A percentile compares a stretch with the other conserved stretches of the same genome.
phyloP scores from a whole-genome alignment of 2,113 vertebrate genomes.

The Solea senegalensis region DNA sequence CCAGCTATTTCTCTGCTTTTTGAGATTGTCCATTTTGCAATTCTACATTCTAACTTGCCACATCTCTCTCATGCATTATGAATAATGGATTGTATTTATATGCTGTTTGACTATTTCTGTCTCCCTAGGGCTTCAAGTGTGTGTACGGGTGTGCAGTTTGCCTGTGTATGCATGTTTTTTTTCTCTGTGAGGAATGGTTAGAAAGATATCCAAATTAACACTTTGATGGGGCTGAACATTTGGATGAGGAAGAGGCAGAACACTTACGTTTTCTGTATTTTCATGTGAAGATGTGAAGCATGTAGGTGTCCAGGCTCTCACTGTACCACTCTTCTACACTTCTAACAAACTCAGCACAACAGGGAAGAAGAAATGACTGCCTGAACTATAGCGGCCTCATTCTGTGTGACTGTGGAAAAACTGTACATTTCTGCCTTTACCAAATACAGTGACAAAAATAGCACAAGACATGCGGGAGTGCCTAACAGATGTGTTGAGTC shows the following conservation, averaged over 20 bases:
- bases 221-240: no score
- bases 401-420: neutral
- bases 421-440: neutral
- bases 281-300: no score
- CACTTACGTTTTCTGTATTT: no score
- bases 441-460: neutral
- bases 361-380: neutral
- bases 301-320: no score
- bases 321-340: no score
- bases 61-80: slow-evolving; percentile 44
- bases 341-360: neutral
- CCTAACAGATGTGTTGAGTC: neutral
- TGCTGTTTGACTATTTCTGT: slow-evolving; percentile 44
- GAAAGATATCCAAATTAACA: slow-evolving; percentile 20
- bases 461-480: neutral
- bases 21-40: slow-evolving; percentile 8
- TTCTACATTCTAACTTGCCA: slow-evolving; percentile 29
- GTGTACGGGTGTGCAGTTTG: neutral
- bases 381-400: neutral
- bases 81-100: slow-evolving; percentile 68
- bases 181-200: slow-evolving; percentile 10
- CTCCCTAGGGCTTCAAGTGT: slow-evolving; percentile 37
- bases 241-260: no score
- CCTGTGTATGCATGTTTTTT: neutral
- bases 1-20: slow-evolving; percentile 36